Base-by-base conservation (phyloP, 2,888 invertebrate genomes). In the Spialia ferax region DNA sequence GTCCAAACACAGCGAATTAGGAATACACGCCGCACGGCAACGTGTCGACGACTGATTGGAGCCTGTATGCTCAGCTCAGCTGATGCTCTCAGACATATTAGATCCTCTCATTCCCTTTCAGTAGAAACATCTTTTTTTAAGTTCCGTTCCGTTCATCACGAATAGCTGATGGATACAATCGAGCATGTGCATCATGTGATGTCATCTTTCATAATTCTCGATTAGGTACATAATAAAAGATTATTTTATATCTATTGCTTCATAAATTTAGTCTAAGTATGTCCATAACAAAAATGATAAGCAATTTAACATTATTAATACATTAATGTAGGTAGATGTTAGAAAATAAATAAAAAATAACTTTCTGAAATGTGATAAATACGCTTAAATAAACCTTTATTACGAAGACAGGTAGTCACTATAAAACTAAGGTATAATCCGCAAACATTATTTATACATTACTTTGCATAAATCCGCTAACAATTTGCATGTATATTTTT, bases 401-500 rank as follows among this genome's bases (percentile, higher is more conserved):
- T 45, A 54, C 15, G 20, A 52, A 52, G 52, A 38, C 65, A 60
- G 59, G 50, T 52, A 52, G 26, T 52, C 60, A 66, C 66, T 66
- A 60, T n/a, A 65, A 38, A 38, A 35, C 20, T 59, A 65, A 66
- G 52, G 52, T 45, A 66, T 66, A 54, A 66, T 59, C 65, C 52
- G 29, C 50, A n/a, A 38, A 42, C 54, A 52, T 52, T 59, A 65
- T 60, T 66, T 60, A 66, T 60, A 60, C 66, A 60, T 60, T 66
- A 54, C 60, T 60, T 66, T 66, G 66, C 66, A 66, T 66, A 66
- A 66, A 66, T 66, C 60, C 66, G 42, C 60, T 52, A 52, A 60
- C 60, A 66, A 66, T 66, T 60, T 66, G 66, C 66, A 66, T 66
- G 42, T 66, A 60, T 66, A 66, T 60, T 66, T 66, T 66, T 66